These are phyloP conservation scores for Coregonus ussuriensis DNA, from an alignment of 2,797 vertebrate species.

Conservation along the genomic window DNA sequence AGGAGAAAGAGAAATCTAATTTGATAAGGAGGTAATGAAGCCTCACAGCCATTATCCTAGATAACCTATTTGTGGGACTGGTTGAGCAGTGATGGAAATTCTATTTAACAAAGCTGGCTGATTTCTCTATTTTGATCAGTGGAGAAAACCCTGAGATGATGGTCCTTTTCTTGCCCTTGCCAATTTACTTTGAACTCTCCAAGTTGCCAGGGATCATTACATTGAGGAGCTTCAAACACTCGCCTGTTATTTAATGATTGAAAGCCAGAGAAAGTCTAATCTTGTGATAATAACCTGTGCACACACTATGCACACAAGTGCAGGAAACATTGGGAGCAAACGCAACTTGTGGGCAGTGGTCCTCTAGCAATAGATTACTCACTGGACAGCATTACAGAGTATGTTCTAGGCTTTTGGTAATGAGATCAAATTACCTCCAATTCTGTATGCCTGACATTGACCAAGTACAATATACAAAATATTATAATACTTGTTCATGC, in stretches of 20 bases:
- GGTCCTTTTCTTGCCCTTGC: constrained; percentile 64
- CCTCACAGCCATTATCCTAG: constrained; percentile 81
- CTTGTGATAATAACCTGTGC: constrained; percentile 68
- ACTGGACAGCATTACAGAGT: background rate
- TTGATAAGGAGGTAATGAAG: constrained; percentile 85
- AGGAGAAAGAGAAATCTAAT: constrained; percentile 81
- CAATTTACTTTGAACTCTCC: constrained; percentile 81
- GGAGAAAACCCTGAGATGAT: constrained; percentile 61
- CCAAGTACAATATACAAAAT: background rate
- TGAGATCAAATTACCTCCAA: background rate
- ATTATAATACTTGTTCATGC: background rate
- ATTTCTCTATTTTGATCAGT: constrained; percentile 80
- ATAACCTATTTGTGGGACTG: constrained; percentile 80
- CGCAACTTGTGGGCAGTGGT: background rate
- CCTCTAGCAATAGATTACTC: too few relatives aligned
- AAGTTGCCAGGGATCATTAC: constrained; percentile 79
- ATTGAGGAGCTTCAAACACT: constrained; percentile 77
- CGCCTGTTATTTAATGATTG: constrained; percentile 76
- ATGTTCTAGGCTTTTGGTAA: background rate
- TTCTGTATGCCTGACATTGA: background rate
- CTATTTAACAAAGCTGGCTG: constrained; percentile 83
- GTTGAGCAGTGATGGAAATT: constrained; percentile 83
- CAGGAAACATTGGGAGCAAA: background rate
- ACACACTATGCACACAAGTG: constrained; percentile 24
- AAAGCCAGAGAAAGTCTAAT: constrained; percentile 72